Base-by-base conservation (phyloP, 2,113 vertebrate genomes). In the Rhinolophus sinicus region DNA sequence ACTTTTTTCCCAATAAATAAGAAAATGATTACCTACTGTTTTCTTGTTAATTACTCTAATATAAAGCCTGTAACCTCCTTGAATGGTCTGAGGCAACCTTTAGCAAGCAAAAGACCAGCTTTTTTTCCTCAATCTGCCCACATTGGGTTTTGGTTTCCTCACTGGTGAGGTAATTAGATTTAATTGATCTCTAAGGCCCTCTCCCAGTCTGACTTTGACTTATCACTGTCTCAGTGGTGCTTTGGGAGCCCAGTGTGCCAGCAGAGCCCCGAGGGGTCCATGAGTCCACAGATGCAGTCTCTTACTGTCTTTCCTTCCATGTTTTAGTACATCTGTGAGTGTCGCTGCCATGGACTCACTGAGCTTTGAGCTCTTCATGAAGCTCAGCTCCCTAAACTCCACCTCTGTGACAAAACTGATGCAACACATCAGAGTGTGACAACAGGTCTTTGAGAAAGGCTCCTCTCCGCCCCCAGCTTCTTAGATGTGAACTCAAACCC, bases 401-500 rank as follows among this genome's bases (percentile, higher is more conserved):
- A 4, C n/a, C 5, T 26, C 33, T 50, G 86, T 92, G 4, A 72
- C 33, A 60, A 30, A 92, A 52, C 38, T 83, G 67, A 77, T 62
- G 8, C 47, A 92, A 9, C 24, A 40, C 9, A 11, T 4, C 18
- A 84, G 26, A 30, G 58, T 52, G 18, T 87, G 70, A 75, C 90
- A 85, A n/a, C 38, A 93, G 54, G 70, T 54, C 70, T 75, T 88
- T 13, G 26, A 69, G 86, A 62, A 82, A 21, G 85, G 15, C 13
- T 75, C 7, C 44, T 26, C 69, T 72, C 70, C n/a, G 52, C 56
- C 64, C 10, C 72, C 67, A 26, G 21, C 40, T 50, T 77, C 44
- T 84, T 35, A 95, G 70, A 33, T 56, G 28, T 75, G 96, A 96
- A 64, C 65, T 87, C 24, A 69, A 77, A 78, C 19, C 54, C 50